A percentile compares a stretch with the other conserved stretches of the same genome.
phyloP scores from a whole-genome alignment of 2,888 invertebrate species.

The Cyclophora albipunctata region DNA sequence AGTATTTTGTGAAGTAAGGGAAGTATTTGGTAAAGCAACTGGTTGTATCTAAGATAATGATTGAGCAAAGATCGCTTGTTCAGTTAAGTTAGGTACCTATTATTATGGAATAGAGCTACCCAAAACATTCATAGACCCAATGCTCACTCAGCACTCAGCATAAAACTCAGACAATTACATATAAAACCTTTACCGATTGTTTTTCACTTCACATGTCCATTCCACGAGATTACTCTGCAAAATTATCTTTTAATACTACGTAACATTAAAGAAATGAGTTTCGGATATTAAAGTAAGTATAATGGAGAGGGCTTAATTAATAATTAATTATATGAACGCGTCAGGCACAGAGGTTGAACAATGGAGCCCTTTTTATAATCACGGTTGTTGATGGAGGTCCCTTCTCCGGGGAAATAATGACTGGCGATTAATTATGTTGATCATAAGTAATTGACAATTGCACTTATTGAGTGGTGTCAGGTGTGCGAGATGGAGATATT shows the following conservation, averaged over 20 bases:
- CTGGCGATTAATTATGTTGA: conserved; percentile 6
- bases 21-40: no score
- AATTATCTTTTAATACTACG: conserved; percentile 2
- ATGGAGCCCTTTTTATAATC: neutral
- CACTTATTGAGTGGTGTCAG: neutral
- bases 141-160: conserved; percentile 1
- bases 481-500: neutral
- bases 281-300: conserved; percentile 17
- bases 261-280: conserved; percentile 19
- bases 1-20: no score
- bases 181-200: conserved; percentile 11
- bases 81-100: no score
- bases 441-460: conserved; percentile 1
- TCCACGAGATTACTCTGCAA: conserved; percentile 14
- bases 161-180: conserved; percentile 6
- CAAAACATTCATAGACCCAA: neutral
- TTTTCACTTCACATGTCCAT: conserved; percentile 13
- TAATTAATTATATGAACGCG: conserved; percentile 24
- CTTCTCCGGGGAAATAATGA: neutral
- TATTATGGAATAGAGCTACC: no score
- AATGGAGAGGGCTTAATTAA: conserved; percentile 18
- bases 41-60: no score
- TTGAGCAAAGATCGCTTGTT: no score
- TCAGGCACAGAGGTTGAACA: conserved; percentile 10
- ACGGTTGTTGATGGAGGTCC: conserved; percentile 1